phyloP scores from a whole-genome alignment of 2,888 invertebrate species.

The Nysson spinosus region DNA sequence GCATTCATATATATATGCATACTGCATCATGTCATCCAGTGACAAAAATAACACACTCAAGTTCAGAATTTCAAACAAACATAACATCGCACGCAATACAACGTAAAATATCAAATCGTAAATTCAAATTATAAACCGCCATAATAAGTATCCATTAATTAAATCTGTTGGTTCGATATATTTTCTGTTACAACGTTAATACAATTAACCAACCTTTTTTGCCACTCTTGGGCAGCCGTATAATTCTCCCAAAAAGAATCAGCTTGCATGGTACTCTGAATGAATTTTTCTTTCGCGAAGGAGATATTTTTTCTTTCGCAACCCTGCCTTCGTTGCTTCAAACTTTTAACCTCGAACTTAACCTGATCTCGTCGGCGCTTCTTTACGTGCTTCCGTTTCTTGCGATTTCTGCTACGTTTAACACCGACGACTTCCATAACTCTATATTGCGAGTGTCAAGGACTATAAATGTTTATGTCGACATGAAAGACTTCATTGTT shows the following conservation, averaged over 20 bases:
- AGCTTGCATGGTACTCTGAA: constrained; percentile 64
- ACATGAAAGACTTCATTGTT: constrained; percentile 1
- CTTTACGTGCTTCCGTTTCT: constrained; percentile 57
- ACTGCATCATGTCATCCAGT: too few species aligned
- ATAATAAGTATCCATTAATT: too few species aligned
- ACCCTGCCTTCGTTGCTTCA: constrained; percentile 47
- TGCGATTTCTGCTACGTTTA: constrained; percentile 61
- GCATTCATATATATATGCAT: neutral
- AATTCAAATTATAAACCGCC: too few species aligned
- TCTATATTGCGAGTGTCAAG: neutral
- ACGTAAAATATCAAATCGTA: too few species aligned
- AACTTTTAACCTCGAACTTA: constrained; percentile 68
- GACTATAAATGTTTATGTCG: constrained; percentile 3
- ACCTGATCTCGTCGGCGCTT: constrained; percentile 60
- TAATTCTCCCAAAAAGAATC: constrained; percentile 74
- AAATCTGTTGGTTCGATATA: too few species aligned
- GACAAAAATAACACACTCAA: too few species aligned
- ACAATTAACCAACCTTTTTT: constrained; percentile 64
- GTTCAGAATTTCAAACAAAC: too few species aligned
- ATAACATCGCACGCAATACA: too few species aligned
- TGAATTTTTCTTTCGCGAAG: constrained; percentile 30
- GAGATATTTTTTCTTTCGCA: constrained; percentile 15
- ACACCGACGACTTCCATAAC: constrained; percentile 63
- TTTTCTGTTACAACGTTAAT: too few species aligned
- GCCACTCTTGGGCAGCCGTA: constrained; percentile 71